Conservation (phyloP, 2,113 vertebrate genomes). For the Carassius carassius region DNA sequence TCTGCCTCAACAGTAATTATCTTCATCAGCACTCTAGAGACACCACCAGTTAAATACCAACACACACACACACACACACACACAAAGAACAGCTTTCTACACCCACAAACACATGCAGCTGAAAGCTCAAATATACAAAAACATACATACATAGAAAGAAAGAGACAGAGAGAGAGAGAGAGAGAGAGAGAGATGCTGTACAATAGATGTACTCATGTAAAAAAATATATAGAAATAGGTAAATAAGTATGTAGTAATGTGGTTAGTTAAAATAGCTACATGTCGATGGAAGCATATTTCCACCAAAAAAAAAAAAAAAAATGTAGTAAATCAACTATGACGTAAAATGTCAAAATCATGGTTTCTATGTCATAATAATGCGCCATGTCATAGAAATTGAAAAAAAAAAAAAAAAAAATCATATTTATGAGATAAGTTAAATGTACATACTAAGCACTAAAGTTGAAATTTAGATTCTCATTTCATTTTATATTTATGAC, state of each 20-base stretch:
- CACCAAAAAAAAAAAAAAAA: too few species aligned
- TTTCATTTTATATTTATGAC: too few species aligned
- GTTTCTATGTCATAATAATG: neutral
- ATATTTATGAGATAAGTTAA: neutral
- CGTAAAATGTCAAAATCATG: neutral
- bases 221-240: neutral
- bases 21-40: slow-evolving; percentile 70
- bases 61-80: slow-evolving; percentile 25
- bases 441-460: too few species aligned
- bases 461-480: too few species aligned
- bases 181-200: neutral
- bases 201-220: neutral
- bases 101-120: slow-evolving; percentile 14
- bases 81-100: neutral
- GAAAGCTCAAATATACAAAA: slow-evolving; percentile 25
- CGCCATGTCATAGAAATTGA: too few species aligned
- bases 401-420: too few species aligned
- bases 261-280: too few species aligned
- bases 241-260: neutral
- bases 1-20: slow-evolving; percentile 74
- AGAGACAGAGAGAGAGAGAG: too few species aligned
- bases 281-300: too few species aligned
- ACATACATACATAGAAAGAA: neutral
- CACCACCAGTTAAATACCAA: slow-evolving; percentile 57
- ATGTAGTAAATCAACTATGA: neutral